These are phyloP conservation scores for Phrynosoma blainvillii DNA, from an alignment of 2,113 vertebrate genomes.

Conservation along the genomic window DNA sequence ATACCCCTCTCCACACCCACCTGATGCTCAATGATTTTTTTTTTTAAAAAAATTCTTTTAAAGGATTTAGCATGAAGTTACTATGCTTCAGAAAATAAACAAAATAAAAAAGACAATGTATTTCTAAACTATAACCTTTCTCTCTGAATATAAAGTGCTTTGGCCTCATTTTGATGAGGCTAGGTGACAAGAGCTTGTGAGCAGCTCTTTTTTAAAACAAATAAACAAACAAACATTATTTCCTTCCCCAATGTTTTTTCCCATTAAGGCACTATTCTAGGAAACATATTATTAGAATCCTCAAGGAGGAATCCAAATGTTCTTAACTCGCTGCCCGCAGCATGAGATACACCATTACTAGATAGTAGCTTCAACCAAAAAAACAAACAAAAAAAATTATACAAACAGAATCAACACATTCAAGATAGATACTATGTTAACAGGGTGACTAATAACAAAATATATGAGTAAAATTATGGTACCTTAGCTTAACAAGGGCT, in stretches of 20 bases:
- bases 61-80: background rate
- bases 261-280: conserved; percentile 1
- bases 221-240: background rate
- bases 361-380: background rate
- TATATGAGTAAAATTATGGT: background rate
- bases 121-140: background rate
- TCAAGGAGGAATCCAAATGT: background rate
- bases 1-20: background rate
- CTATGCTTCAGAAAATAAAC: background rate
- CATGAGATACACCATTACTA: background rate
- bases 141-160: conserved; percentile 11
- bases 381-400: background rate
- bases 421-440: background rate
- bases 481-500: background rate
- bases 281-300: conserved; percentile 17
- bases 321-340: background rate
- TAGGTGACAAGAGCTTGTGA: background rate
- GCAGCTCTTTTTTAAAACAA: background rate
- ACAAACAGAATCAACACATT: background rate
- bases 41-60: background rate
- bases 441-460: background rate
- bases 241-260: conserved; percentile 10
- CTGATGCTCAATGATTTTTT: background rate
- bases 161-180: background rate
- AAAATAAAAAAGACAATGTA: conserved; percentile 7